These are phyloP conservation scores for Nemurella pictetii DNA, from an alignment of 2,888 invertebrate species.

Conservation along the genomic window DNA sequence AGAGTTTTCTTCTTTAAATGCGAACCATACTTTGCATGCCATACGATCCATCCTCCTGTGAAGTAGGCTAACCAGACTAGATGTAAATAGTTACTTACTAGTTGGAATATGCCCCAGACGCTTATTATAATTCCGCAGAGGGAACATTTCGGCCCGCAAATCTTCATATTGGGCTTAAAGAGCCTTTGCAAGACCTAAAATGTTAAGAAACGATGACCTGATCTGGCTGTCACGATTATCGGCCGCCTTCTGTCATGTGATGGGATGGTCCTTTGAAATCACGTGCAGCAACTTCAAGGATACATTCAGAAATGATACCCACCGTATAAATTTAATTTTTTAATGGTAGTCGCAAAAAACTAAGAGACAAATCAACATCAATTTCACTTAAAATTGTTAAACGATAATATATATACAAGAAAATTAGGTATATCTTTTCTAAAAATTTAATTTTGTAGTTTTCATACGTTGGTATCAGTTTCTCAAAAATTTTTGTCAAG, in stretches of 20 bases:
- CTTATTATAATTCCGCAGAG: slow-evolving; percentile 89
- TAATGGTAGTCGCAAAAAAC: no score
- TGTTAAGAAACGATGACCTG: neutral
- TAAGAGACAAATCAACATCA: no score
- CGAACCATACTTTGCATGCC: neutral
- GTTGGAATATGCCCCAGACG: slow-evolving; percentile 91
- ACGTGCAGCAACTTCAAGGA: neutral
- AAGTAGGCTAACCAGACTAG: neutral
- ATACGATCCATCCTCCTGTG: neutral
- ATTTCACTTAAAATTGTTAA: no score
- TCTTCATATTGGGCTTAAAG: slow-evolving; percentile 59
- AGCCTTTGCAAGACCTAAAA: neutral
- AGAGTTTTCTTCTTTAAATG: no score
- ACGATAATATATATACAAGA: no score
- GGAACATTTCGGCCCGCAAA: slow-evolving; percentile 92
- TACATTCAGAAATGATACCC: no score
- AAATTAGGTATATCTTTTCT: no score
- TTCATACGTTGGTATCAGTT: no score
- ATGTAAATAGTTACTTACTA: slow-evolving; percentile 65
- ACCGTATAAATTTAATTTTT: no score
- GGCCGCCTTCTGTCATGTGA: slow-evolving; percentile 24
- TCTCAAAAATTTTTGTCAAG: no score
- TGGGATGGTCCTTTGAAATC: neutral
- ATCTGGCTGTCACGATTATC: neutral
- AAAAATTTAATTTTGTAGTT: no score